Evolutionary conservation across 1,140 invertebrate genomes (phyloP), one percentile per base, ranked within the genome.

Genomic region (Brachionus angularis): DNA sequence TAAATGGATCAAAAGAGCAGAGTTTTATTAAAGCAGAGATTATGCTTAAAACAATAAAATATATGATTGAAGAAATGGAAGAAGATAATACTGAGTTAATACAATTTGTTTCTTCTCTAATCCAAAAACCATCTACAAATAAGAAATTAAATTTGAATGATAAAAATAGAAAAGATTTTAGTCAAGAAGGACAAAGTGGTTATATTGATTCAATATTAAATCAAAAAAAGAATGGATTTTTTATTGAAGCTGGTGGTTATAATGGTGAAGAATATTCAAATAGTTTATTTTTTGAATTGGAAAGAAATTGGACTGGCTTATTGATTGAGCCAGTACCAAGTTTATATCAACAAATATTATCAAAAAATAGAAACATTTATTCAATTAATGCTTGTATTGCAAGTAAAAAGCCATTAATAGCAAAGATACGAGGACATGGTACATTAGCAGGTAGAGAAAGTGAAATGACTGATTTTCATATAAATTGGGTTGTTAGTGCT

Each of bases 301-400:
- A 84, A 18, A 82, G 88, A 5, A 84, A 83, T 44, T 91, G 89
- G 89, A 81, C 81, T 67, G 89, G 89, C 1, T 80, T 90, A 5
- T 82, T 89, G 44, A 85, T 89, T 12, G 85, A 89, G 62, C 87
- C 88, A 0, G 87, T 89, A 76, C 85, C 3, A 10, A 88, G 79
- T 2, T 84, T 84, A 69, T 84, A 83, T 75, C 73, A 74, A 3
- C 74, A 80, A 34, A 75, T 84, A 75, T 21, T 80, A 1, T 70
- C 69, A 5, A 84, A 83, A 25, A 44, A 49, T 18, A 44, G 71
- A 44, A 46, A 49, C 3, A 31, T 61, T 8, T 72, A 72, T 49
- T 67, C 58, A n/a, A 44, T 72, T 14, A 62, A 69, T 34, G 47
- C 21, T 33, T 72, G 55, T 49, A n/a, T n/a, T n/a, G n/a, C n/a